Evolutionary conservation across 2,888 invertebrate genomes (phyloP).

Genomic region (Abrostola tripartita): DNA sequence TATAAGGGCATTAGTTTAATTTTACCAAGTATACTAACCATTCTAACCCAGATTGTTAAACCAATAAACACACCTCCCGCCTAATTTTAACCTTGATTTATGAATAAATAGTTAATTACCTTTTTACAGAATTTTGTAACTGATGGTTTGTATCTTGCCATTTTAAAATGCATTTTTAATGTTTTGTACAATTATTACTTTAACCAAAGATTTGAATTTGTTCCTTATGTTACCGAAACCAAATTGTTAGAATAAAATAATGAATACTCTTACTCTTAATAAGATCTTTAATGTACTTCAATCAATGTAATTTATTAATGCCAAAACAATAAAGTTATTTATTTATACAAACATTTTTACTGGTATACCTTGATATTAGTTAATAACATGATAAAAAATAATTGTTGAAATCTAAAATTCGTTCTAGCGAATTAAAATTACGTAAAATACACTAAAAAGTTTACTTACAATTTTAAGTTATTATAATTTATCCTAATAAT

Average conservation of each 20-base stretch:
- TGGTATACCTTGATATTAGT: conserved; percentile 30
- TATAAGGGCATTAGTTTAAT: conserved; percentile 39
- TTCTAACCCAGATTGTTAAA: conserved; percentile 26
- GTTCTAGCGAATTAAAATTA: conserved; percentile 34
- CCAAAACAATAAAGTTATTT: conserved; percentile 77
- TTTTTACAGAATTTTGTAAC: conserved; percentile 18
- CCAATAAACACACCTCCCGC: conserved; percentile 47
- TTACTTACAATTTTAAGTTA: conserved; percentile 37
- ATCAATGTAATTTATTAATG: conserved; percentile 71
- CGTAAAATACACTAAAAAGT: conserved; percentile 33
- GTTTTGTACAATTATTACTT: conserved; percentile 6
- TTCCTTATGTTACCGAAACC: conserved; percentile 26
- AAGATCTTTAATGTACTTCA: conserved; percentile 71
- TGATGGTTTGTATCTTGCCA: conserved; percentile 1
- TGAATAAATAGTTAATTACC: conserved; percentile 18
- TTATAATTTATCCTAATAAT: conserved; percentile 41
- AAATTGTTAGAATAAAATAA: conserved; percentile 52
- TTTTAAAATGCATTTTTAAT: conserved; percentile 2
- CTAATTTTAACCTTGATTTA: conserved; percentile 38
- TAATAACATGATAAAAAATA: conserved; percentile 42
- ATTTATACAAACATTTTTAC: conserved; percentile 60
- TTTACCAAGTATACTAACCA: conserved; percentile 31
- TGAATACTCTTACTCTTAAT: conserved; percentile 59
- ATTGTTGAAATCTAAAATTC: conserved; percentile 33
- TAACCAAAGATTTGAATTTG: conserved; percentile 22